A percentile compares a stretch with the other conserved stretches of the same genome.
These are phyloP conservation scores for Aphelenchoides fujianensis DNA, from an alignment of 1,140 invertebrate species.

Conservation along the genomic window DNA sequence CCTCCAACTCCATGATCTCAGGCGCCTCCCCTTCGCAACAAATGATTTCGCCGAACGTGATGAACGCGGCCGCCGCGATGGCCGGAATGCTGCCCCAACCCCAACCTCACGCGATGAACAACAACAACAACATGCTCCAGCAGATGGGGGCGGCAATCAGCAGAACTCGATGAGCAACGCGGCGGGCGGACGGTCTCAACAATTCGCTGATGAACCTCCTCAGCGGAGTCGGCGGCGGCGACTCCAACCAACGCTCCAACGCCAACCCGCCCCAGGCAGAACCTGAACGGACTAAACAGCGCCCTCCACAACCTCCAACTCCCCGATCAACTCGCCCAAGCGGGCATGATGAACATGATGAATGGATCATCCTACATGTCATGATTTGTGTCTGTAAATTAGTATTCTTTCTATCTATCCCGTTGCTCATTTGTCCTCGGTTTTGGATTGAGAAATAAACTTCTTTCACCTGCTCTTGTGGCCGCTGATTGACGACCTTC, in stretches of 20 bases:
- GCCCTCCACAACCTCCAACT: background rate
- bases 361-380: no score
- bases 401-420: no score
- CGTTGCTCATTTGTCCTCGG: no score
- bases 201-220: constrained; percentile 4
- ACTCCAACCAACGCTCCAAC: background rate
- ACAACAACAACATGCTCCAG: background rate
- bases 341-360: background rate
- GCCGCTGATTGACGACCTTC: no score
- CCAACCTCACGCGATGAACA: background rate
- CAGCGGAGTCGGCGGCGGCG: no score
- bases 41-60: constrained; percentile 7
- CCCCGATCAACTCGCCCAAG: background rate
- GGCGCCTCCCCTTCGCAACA: background rate
- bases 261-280: background rate
- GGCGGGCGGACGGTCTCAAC: background rate
- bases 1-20: constrained; percentile 2
- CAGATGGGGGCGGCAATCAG: background rate
- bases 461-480: no score
- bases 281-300: background rate
- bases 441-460: no score
- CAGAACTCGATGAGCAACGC: background rate
- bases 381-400: no score
- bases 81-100: background rate
- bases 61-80: background rate